Evolutionary conservation across 37 sponge, comb jelly and placozoan genomes (phyloP), one percentile per base, ranked within the genome.

Genomic region (Oopsacas minuta): DNA sequence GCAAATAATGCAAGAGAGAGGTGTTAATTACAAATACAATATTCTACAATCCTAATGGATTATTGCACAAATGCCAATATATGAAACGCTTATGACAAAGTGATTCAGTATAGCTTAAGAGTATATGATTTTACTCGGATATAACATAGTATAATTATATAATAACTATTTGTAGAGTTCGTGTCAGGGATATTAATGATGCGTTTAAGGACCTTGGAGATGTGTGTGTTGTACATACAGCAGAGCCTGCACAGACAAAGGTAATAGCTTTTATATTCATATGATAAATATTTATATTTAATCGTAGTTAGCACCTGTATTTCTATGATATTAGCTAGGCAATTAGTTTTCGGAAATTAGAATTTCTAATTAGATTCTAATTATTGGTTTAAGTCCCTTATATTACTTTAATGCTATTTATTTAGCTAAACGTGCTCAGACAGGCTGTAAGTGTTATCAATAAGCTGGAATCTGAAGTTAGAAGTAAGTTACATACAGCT

Each of bases 391-490:
- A n/a, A n/a, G n/a, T n/a, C n/a, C n/a, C n/a, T n/a, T n/a, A n/a
- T n/a, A n/a, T n/a, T n/a, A n/a, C n/a, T n/a, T n/a, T n/a, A n/a
- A n/a, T n/a, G n/a, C 49, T 61, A 32, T 10, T 61, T 61, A 12
- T 61, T 61, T 61, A 61, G 75, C 75, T 61, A 61, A 61, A 20
- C 22, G 75, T 61, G 75, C 75, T 61, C 5, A 61, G 75, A n/a
- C 75, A 61, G 75, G 75, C 75, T 61, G 75, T 61, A 25, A n/a
- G 22, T 34, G 30, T 61, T 12, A 61, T 61, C 20, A 61, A 61
- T 34, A 61, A n/a, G 22, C 30, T 61, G 75, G 75, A 61, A 61
- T 61, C 75, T 61, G 75, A 61, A 25, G 75, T 61, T n/a, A 61
- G 75, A n/a, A 3, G 75, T 61, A 61, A 61, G 75, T 61, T 61